phyloP scores from a whole-genome alignment of 1,140 invertebrate species.

The Hormaphis cornu region DNA sequence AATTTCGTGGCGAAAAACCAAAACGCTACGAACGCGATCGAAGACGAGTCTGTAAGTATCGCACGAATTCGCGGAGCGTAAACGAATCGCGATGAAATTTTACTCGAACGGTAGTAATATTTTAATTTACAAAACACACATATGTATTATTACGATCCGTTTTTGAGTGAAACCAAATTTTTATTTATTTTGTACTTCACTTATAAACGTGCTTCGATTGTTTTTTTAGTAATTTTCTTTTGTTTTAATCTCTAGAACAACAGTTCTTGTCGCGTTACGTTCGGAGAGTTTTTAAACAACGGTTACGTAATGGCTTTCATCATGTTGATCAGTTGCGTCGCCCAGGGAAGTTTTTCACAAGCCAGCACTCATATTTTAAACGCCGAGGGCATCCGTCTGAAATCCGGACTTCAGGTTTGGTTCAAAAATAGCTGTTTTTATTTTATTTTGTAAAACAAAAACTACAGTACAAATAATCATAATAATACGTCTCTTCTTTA shows the following conservation, averaged over 20 bases:
- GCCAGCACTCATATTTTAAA: constrained; percentile 72
- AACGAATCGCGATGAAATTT: too few species aligned
- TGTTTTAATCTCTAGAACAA: too few species aligned
- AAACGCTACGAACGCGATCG: not conserved
- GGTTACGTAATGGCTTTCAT: constrained; percentile 66
- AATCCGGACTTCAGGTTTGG: constrained; percentile 64
- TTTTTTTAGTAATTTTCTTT: too few species aligned
- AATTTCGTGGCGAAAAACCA: constrained; percentile 48
- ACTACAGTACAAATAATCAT: not conserved
- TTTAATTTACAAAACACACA: too few species aligned
- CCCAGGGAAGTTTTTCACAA: constrained; percentile 74
- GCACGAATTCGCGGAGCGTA: too few species aligned
- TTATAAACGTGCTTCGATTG: too few species aligned
- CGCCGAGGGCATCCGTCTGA: constrained; percentile 65
- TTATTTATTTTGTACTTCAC: too few species aligned
- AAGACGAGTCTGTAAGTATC: not conserved
- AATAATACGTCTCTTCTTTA: constrained; percentile 39
- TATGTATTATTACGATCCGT: too few species aligned
- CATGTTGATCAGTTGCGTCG: constrained; percentile 59
- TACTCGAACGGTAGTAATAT: too few species aligned
- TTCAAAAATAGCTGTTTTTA: not conserved
- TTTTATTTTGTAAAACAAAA: not conserved
- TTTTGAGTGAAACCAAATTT: too few species aligned
- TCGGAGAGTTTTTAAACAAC: constrained; percentile 58
- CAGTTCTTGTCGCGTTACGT: constrained; percentile 39